Percentiles rank a stretch among this genome's conserved stretches.
These are phyloP conservation scores for Chrysochloris asiatica DNA, from an alignment of 2,113 vertebrate genomes.

Conservation along the genomic window DNA sequence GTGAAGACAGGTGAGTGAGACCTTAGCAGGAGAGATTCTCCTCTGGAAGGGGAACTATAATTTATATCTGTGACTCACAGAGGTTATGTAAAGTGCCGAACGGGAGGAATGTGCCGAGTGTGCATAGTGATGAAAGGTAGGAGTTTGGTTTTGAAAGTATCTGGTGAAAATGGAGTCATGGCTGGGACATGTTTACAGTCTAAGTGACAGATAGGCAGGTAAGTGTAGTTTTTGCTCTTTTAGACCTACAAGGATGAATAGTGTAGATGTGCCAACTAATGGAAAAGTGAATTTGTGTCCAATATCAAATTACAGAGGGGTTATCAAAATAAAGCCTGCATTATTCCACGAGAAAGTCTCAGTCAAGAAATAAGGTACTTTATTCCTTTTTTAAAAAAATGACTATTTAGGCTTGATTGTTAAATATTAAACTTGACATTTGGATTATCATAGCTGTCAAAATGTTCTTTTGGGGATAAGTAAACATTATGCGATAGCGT, in stretches of 20 bases:
- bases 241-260: neutral
- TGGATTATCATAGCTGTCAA: constrained; percentile 54
- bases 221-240: constrained; percentile 25
- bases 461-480: constrained; percentile 56
- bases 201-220: constrained; percentile 40
- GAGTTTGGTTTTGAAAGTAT: neutral
- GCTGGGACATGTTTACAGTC: constrained; percentile 10
- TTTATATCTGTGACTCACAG: constrained; percentile 13
- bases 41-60: neutral
- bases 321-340: constrained; percentile 57
- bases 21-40: neutral
- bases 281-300: constrained; percentile 39
- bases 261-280: constrained; percentile 16
- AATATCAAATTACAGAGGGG: constrained; percentile 63
- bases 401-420: constrained; percentile 43
- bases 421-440: constrained; percentile 63
- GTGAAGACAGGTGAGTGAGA: neutral
- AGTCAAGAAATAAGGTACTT: constrained; percentile 37
- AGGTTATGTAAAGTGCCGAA: constrained; percentile 30
- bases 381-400: neutral
- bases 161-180: neutral
- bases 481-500: constrained; percentile 15
- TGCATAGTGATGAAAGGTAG: constrained; percentile 16
- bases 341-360: constrained; percentile 40
- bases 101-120: constrained; percentile 46